A percentile compares a stretch with the other conserved stretches of the same genome.
phyloP scores from a whole-genome alignment of 2,113 vertebrate genomes.

The Promerops cafer region DNA sequence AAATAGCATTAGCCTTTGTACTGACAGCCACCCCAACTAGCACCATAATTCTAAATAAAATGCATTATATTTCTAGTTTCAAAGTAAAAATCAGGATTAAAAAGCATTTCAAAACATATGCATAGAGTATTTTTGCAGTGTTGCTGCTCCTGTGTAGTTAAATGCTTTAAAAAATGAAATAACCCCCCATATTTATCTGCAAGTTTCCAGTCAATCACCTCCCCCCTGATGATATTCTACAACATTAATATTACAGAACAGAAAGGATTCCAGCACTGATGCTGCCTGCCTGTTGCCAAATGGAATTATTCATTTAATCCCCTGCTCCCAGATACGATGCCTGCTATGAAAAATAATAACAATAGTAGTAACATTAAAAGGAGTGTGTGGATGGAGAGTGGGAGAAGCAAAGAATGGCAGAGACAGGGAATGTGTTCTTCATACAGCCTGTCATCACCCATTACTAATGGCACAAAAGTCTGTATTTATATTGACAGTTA shows the following conservation, averaged over 20 bases:
- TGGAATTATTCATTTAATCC: conserved; percentile 7
- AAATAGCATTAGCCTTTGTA: conserved; percentile 80
- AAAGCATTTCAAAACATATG: conserved; percentile 41
- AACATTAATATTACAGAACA: neutral
- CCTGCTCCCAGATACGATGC: neutral
- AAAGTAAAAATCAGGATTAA: conserved; percentile 62
- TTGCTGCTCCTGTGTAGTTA: neutral
- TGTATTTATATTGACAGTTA: conserved; percentile 14
- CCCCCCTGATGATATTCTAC: neutral
- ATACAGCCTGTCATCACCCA: neutral
- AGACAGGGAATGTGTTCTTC: neutral
- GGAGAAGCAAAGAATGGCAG: neutral
- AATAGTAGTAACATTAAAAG: neutral
- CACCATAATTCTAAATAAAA: conserved; percentile 74
- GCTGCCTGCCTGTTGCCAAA: neutral
- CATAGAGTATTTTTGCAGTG: neutral
- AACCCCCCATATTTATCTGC: neutral
- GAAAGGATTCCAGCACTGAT: neutral
- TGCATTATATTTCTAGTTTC: conserved; percentile 57
- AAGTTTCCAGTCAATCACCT: neutral
- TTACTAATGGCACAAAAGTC: neutral
- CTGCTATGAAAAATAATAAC: neutral
- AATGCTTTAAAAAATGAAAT: conserved; percentile 2
- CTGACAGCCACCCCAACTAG: conserved; percentile 77
- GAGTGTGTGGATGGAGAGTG: neutral